Percentiles rank a stretch among this genome's conserved stretches.
phyloP scores from a whole-genome alignment of 2,888 invertebrate species.

The Cataglyphis rosenhaueri region DNA sequence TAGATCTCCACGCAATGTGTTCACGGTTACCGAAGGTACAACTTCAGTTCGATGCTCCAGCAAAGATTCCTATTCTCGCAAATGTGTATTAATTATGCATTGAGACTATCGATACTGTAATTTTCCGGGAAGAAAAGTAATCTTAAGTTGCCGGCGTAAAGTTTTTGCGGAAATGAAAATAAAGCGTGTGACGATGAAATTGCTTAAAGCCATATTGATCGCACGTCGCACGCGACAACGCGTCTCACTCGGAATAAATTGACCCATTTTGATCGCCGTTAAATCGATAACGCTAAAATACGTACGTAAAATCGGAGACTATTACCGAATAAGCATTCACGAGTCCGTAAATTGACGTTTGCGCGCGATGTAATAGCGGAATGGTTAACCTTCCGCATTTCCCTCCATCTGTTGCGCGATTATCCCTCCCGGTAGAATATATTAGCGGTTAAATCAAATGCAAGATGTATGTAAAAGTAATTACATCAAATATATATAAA shows the following conservation, averaged over 20 bases:
- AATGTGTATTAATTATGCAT: neutral
- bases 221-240: constrained; percentile 12
- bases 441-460: neutral
- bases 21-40: constrained; percentile 43
- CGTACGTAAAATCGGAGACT: constrained; percentile 31
- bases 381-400: neutral
- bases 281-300: constrained; percentile 47
- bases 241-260: constrained; percentile 23
- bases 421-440: neutral
- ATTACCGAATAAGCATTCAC: constrained; percentile 34
- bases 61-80: constrained; percentile 3
- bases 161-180: constrained; percentile 26
- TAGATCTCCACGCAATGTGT: constrained; percentile 24
- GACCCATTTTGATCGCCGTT: constrained; percentile 44
- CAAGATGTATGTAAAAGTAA: neutral
- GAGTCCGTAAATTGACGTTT: constrained; percentile 22
- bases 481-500: neutral
- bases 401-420: neutral
- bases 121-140: neutral
- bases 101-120: neutral
- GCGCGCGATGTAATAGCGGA: neutral
- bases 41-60: constrained; percentile 23
- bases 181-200: constrained; percentile 23
- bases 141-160: neutral
- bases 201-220: constrained; percentile 40